Base-by-base conservation (phyloP, 2,113 vertebrate genomes). In the Psophia crepitans region DNA sequence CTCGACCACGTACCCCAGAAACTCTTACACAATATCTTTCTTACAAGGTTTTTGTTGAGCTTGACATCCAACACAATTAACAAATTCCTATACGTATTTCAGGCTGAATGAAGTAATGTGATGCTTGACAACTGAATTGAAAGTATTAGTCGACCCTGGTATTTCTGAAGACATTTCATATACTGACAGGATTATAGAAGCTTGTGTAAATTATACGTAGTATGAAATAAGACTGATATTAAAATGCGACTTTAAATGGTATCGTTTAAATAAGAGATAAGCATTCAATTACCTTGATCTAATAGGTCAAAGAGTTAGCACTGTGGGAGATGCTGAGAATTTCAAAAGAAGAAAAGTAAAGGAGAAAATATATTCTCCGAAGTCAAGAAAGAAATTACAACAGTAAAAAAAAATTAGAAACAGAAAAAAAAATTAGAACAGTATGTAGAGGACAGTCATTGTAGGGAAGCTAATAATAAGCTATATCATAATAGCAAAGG, bases 401-500 rank as follows among this genome's bases (percentile, higher is more conserved):
- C 11, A 56, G 79, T 64, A 53, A n/a, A n/a, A n/a, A n/a, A n/a
- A n/a, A n/a, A n/a, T n/a, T n/a, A n/a, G n/a, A n/a, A n/a, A n/a
- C n/a, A n/a, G n/a, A n/a, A n/a, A n/a, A n/a, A n/a, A n/a, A n/a
- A n/a, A n/a, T n/a, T n/a, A 78, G 51, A 87, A 63, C 23, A 46
- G 28, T 65, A 27, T 89, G 92, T 93, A 81, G 84, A 96, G 90
- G 80, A 80, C 37, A 75, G 53, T 58, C 57, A 56, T 21, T 65
- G 87, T 11, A 61, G 58, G 44, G 54, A 56, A 80, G 84, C 60
- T 74, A 74, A 92, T 89, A 85, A 88, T 93, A 77, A 95, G 73
- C 63, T 90, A 28, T 63, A 90, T 94, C 49, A 43, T 89, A 88
- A 84, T 76, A 89, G 90, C 57, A 91, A 96, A 96, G 96, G 96